These are phyloP conservation scores for Anthophora plumipes DNA, from an alignment of 2,888 invertebrate genomes.

Conservation along the genomic window DNA sequence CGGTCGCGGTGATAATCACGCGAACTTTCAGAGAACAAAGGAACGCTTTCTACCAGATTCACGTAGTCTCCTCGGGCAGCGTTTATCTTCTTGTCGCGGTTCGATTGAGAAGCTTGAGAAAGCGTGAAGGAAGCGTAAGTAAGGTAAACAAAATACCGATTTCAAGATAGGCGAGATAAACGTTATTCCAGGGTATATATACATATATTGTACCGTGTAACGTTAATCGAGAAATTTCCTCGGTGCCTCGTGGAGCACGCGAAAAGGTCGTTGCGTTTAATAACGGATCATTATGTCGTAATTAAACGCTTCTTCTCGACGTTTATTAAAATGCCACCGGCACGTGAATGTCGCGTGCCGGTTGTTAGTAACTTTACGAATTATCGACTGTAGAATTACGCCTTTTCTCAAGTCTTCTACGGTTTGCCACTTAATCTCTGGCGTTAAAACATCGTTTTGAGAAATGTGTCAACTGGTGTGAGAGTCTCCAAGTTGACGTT, in stretches of 20 bases:
- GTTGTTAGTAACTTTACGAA: neutral
- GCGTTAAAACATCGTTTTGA: too few relatives aligned
- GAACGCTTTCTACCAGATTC: neutral
- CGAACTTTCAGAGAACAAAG: neutral
- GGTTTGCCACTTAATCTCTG: too few relatives aligned
- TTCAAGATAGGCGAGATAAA: neutral
- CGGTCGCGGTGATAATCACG: neutral
- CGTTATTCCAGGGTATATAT: too few relatives aligned
- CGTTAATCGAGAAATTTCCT: neutral
- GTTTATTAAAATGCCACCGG: neutral
- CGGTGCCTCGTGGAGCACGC: slow-evolving; percentile 1
- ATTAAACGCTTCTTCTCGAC: slow-evolving; percentile 26
- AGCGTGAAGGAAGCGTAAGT: neutral
- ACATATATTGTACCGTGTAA: neutral
- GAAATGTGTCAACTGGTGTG: too few relatives aligned
- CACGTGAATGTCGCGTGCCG: slow-evolving; percentile 17
- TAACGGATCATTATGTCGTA: slow-evolving; percentile 22
- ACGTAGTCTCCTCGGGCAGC: too few relatives aligned
- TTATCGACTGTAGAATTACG: neutral
- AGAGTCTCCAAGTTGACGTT: too few relatives aligned
- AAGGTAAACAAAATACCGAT: neutral
- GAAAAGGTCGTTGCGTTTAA: slow-evolving; percentile 29
- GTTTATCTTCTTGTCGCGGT: neutral
- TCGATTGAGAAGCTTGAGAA: slow-evolving; percentile 8
- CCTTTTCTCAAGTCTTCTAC: neutral